phyloP scores from a whole-genome alignment of 2,888 invertebrate genomes.

The Stenchaetothrips biformis region DNA sequence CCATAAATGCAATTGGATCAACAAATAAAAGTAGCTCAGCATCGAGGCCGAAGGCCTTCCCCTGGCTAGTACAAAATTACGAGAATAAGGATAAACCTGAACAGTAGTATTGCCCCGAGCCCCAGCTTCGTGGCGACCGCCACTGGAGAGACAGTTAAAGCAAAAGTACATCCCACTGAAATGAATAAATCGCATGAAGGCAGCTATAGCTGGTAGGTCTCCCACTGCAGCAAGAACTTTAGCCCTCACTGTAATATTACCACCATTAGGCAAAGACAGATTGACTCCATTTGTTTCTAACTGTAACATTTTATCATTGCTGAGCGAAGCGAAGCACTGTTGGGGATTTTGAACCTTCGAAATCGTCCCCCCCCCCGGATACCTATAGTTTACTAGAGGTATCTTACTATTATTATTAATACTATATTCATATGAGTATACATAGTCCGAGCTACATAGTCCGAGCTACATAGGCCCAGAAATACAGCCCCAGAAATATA shows the following conservation, averaged over 20 bases:
- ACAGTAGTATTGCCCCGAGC: neutral
- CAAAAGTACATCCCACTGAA: neutral
- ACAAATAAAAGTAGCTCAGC: too few relatives aligned
- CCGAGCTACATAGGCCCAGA: too few relatives aligned
- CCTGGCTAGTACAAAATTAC: neutral
- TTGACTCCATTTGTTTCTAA: neutral
- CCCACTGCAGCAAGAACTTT: slow-evolving; percentile 13
- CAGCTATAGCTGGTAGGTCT: neutral
- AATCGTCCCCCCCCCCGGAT: too few relatives aligned
- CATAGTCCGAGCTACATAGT: too few relatives aligned
- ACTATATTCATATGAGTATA: too few relatives aligned
- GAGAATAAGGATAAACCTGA: neutral
- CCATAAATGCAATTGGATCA: too few relatives aligned
- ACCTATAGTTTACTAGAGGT: too few relatives aligned
- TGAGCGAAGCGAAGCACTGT: too few relatives aligned
- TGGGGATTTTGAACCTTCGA: too few relatives aligned
- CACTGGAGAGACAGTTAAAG: neutral
- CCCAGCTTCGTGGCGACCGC: neutral
- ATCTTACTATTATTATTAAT: too few relatives aligned
- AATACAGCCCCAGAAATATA: too few relatives aligned
- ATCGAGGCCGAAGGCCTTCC: too few relatives aligned
- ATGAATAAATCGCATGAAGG: neutral
- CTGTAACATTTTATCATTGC: slow-evolving; percentile 7
- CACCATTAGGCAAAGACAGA: slow-evolving; percentile 7
- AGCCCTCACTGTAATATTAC: neutral